These are phyloP conservation scores for Teleiodes luculella DNA, from an alignment of 2,888 invertebrate genomes.

Conservation along the genomic window DNA sequence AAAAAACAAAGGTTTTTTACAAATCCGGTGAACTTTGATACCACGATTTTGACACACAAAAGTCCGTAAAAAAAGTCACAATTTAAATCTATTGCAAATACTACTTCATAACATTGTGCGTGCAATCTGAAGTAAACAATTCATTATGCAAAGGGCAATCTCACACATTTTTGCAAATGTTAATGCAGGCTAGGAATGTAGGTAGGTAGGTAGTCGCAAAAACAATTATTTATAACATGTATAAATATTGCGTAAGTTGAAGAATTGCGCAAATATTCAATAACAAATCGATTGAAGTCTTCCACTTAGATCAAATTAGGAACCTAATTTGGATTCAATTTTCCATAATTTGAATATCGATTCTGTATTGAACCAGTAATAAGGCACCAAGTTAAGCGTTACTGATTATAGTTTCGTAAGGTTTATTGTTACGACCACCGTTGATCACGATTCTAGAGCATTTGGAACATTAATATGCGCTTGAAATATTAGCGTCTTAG, in stretches of 20 bases:
- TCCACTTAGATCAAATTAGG: background rate
- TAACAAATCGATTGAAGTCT: background rate
- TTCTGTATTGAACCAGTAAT: conserved; percentile 1
- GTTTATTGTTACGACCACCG: conserved; percentile 2
- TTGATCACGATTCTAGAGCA: conserved; percentile 2
- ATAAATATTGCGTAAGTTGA: background rate
- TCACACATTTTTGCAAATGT: too few species aligned
- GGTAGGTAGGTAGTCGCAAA: too few species aligned
- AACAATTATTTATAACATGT: background rate
- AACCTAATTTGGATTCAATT: background rate
- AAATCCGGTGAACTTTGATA: too few species aligned
- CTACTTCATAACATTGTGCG: too few species aligned
- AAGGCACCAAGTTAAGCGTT: conserved; percentile 1
- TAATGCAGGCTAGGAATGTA: too few species aligned
- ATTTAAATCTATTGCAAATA: too few species aligned
- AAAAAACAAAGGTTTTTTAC: too few species aligned
- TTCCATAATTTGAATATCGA: conserved; percentile 9
- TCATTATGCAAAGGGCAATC: too few species aligned
- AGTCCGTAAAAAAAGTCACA: too few species aligned
- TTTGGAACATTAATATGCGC: background rate
- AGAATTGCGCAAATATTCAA: background rate
- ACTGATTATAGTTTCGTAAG: conserved; percentile 7
- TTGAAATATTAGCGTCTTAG: background rate
- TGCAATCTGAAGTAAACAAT: too few species aligned
- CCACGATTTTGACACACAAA: too few species aligned